phyloP scores from a whole-genome alignment of 2,113 vertebrate species.

The Toxotes jaculatrix region DNA sequence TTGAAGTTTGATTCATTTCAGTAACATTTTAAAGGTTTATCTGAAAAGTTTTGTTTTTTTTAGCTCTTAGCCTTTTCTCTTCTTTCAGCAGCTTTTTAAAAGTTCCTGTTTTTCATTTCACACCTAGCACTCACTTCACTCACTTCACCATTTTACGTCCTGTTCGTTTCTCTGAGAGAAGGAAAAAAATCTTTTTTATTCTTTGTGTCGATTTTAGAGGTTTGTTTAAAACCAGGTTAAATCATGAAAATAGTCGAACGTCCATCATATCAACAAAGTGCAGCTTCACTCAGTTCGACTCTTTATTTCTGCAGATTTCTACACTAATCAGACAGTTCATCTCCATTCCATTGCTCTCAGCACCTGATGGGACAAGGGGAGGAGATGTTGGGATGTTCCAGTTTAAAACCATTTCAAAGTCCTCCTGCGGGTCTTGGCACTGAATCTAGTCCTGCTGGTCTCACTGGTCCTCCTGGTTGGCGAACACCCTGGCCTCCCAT shows the following conservation, averaged over 20 bases:
- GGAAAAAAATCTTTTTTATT: no score
- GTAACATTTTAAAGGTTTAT: no score
- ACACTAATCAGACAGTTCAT: neutral
- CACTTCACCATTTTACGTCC: no score
- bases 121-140: no score
- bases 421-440: neutral
- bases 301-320: slow-evolving; percentile 5
- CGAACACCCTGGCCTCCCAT: slow-evolving; percentile 89
- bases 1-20: no score
- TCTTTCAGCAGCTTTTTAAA: no score
- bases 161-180: no score
- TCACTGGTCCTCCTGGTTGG: slow-evolving; percentile 71
- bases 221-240: neutral
- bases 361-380: slow-evolving; percentile 23
- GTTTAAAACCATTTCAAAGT: slow-evolving; percentile 25
- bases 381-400: neutral
- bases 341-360: neutral
- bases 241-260: slow-evolving; percentile 30
- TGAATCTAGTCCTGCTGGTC: neutral
- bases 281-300: neutral
- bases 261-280: slow-evolving; percentile 8
- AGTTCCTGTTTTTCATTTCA: no score
- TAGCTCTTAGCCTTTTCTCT: no score
- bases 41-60: no score
- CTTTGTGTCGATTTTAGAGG: no score